A percentile compares a stretch with the other conserved stretches of the same genome.
Evolutionary conservation across 2,797 vertebrate genomes (phyloP).

Genomic region (Macropodus opercularis): DNA sequence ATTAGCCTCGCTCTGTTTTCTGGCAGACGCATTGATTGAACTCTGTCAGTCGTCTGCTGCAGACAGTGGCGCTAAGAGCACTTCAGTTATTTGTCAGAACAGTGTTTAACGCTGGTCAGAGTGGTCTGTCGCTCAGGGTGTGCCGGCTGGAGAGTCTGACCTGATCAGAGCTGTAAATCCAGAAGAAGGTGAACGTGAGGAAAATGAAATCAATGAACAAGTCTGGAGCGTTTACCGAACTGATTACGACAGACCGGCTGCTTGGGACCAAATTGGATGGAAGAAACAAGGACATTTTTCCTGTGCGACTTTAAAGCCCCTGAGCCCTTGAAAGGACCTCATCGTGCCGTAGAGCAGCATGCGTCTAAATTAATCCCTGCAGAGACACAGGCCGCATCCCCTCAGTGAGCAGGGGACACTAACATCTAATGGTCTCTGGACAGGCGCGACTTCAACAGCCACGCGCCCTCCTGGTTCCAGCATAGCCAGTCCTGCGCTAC

Average conservation of each 20-base stretch:
- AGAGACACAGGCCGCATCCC: conserved; percentile 26
- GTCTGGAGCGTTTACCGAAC: conserved; percentile 28
- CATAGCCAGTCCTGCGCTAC: conserved; percentile 18
- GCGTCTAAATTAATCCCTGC: conserved; percentile 31
- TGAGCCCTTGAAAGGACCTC: conserved; percentile 27
- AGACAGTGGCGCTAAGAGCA: conserved; percentile 57
- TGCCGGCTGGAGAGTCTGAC: conserved; percentile 16
- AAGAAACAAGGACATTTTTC: conserved; percentile 31
- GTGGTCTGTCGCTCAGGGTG: conserved; percentile 40
- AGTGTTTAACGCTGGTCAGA: conserved; percentile 48
- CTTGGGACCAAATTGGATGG: conserved; percentile 14
- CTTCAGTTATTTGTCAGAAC: conserved; percentile 65
- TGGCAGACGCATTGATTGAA: conserved; percentile 67
- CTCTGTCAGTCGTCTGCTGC: conserved; percentile 64
- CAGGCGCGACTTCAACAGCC: conserved; percentile 32
- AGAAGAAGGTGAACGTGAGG: conserved; percentile 20
- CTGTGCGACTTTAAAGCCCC: conserved; percentile 29
- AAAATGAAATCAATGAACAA: conserved; percentile 37
- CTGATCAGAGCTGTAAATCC: conserved; percentile 21
- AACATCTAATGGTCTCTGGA: conserved; percentile 46
- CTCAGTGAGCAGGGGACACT: conserved; percentile 34
- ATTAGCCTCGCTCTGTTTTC: conserved; percentile 68
- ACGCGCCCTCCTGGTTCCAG: conserved; percentile 26
- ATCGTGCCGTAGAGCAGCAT: conserved; percentile 17
- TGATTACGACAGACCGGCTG: conserved; percentile 22